Conservation (phyloP, 1,140 invertebrate species). For the Pseudomyrmex dendroicus region DNA sequence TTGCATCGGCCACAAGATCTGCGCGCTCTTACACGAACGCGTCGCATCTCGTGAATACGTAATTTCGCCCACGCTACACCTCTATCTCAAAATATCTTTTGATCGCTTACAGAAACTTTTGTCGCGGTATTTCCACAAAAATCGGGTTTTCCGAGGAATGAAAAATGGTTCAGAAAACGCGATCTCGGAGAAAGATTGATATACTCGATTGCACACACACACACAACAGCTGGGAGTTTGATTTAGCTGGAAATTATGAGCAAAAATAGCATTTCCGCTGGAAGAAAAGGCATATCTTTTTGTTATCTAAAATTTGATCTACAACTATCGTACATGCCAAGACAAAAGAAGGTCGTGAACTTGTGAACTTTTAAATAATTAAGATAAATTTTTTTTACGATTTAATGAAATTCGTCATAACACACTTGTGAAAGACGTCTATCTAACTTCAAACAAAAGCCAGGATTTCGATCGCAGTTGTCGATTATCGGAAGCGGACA, state of each 20-base stretch:
- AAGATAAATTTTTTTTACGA: too few species aligned
- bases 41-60: slow-evolving; percentile 71
- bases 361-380: too few species aligned
- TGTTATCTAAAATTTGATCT: background rate
- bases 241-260: background rate
- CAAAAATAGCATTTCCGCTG: background rate
- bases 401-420: background rate
- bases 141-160: background rate
- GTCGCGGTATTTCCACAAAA: background rate
- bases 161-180: slow-evolving; percentile 2
- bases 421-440: slow-evolving; percentile 1
- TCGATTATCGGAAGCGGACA: slow-evolving; percentile 23
- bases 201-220: slow-evolving; percentile 13
- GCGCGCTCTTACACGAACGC: slow-evolving; percentile 55
- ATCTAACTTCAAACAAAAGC: background rate
- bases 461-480: background rate
- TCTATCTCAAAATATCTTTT: slow-evolving; percentile 28
- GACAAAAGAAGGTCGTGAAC: too few species aligned
- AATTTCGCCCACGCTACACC: slow-evolving; percentile 61
- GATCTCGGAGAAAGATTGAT: background rate
- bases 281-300: background rate
- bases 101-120: slow-evolving; percentile 43
- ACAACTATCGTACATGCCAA: background rate
- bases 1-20: slow-evolving; percentile 74
- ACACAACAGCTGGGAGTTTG: background rate